These are phyloP conservation scores for Megalops cyprinoides DNA, from an alignment of 2,797 vertebrate species.

Conservation along the genomic window DNA sequence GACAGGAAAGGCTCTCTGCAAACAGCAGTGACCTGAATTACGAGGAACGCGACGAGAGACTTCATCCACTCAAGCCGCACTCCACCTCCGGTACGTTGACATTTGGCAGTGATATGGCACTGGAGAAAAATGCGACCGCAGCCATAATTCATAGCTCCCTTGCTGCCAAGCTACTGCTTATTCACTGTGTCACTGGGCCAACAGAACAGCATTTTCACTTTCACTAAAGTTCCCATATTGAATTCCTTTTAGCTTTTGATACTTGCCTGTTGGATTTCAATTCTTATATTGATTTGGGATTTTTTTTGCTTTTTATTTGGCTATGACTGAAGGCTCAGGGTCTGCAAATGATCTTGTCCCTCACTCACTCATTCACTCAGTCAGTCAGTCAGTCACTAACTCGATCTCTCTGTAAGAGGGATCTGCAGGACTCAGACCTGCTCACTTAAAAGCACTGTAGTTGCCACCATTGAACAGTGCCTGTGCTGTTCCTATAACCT, in stretches of 20 bases:
- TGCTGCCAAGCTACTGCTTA: no score
- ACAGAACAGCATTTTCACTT: neutral
- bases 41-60: neutral
- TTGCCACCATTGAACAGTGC: no score
- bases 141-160: slow-evolving; percentile 45
- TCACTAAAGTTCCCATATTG: neutral
- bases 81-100: neutral
- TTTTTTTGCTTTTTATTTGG: no score
- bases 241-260: neutral
- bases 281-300: neutral
- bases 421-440: no score
- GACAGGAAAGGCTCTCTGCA: neutral
- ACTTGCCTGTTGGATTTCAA: neutral
- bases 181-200: neutral
- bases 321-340: no score
- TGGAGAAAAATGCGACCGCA: slow-evolving; percentile 22
- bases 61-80: neutral
- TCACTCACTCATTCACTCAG: no score
- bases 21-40: neutral
- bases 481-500: no score
- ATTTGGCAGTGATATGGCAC: slow-evolving; percentile 13
- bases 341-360: no score
- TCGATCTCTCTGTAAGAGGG: no score
- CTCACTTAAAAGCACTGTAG: no score
- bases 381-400: neutral